Conservation (phyloP, 2,113 vertebrate genomes). For the Brevimyrus niger region DNA sequence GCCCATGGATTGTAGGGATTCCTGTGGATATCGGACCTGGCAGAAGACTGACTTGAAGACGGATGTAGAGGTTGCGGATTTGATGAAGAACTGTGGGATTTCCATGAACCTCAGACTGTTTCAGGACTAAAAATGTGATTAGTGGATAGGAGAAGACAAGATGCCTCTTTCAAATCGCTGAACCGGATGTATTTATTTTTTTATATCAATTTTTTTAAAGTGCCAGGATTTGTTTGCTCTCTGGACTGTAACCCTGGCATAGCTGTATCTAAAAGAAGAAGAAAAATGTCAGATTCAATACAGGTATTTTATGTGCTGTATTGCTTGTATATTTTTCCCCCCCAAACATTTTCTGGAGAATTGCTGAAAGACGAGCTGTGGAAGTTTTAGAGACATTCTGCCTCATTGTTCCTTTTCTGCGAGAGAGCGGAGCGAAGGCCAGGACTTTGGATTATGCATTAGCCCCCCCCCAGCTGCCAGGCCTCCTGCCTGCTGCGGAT, state of each 20-base stretch:
- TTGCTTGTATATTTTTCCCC: neutral
- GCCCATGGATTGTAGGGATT: slow-evolving; percentile 15
- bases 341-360: neutral
- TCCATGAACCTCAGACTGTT: neutral
- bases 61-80: slow-evolving; percentile 1
- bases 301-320: neutral
- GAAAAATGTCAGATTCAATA: neutral
- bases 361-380: neutral
- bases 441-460: slow-evolving; percentile 5
- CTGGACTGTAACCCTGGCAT: neutral
- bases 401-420: neutral
- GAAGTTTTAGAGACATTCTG: neutral
- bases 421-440: neutral
- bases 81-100: slow-evolving; percentile 9
- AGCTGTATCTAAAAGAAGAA: neutral
- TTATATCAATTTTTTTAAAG: neutral
- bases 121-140: slow-evolving; percentile 5
- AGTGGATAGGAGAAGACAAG: neutral
- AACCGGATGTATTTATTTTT: neutral
- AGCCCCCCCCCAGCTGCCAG: neutral
- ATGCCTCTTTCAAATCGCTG: neutral
- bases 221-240: neutral
- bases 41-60: neutral
- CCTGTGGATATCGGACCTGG: slow-evolving; percentile 4
- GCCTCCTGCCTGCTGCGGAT: slow-evolving; percentile 5